phyloP scores from a whole-genome alignment of 2,797 vertebrate species.

The Varecia variegata region DNA sequence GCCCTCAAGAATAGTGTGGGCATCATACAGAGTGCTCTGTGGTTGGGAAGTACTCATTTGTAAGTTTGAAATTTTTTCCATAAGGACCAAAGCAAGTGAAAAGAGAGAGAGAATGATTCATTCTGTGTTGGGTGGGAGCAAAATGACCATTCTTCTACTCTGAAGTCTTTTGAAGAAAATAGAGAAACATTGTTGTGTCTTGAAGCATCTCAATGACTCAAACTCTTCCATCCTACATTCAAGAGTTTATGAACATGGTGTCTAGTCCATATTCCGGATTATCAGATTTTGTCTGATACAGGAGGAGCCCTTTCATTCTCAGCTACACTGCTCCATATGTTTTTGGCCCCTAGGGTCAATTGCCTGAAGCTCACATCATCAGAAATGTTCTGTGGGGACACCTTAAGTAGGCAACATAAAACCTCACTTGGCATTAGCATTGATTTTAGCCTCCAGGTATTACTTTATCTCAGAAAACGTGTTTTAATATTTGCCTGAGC shows the following conservation, averaged over 20 bases:
- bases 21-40: not conserved
- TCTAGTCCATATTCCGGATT: not conserved
- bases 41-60: not conserved
- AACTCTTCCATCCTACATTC: not conserved
- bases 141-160: not conserved
- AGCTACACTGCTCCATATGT: not conserved
- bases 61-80: not conserved
- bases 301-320: not conserved
- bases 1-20: not conserved
- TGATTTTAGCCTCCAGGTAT: slow-evolving; percentile 71
- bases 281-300: not conserved
- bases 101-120: not conserved
- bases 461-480: slow-evolving; percentile 55
- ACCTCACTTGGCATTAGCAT: slow-evolving; percentile 68
- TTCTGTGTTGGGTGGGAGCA: not conserved
- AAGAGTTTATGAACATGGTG: not conserved
- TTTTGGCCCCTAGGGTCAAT: not conserved
- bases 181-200: not conserved
- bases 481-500: slow-evolving; percentile 30
- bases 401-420: slow-evolving; percentile 67
- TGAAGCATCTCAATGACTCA: not conserved
- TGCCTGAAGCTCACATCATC: slow-evolving; percentile 53
- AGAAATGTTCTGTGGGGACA: slow-evolving; percentile 54
- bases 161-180: not conserved
- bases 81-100: not conserved